phyloP scores from a whole-genome alignment of 2,888 invertebrate genomes.

The Drosophila sordidula region DNA sequence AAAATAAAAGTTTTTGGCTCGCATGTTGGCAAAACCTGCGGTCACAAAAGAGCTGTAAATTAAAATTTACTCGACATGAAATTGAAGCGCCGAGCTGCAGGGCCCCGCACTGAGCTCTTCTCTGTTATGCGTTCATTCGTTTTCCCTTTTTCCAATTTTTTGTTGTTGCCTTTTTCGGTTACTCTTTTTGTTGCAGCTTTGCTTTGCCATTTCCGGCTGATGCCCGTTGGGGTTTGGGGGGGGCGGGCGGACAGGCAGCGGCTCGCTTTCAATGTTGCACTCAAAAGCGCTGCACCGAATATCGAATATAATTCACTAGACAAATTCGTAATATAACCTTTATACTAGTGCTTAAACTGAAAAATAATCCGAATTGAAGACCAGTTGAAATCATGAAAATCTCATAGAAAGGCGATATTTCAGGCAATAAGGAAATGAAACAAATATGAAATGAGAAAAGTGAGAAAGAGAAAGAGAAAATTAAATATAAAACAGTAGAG shows the following conservation, averaged over 20 bases:
- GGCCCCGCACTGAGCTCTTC: constrained; percentile 13
- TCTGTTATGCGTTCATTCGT: constrained; percentile 16
- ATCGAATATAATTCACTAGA: not conserved
- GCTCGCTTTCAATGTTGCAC: constrained; percentile 29
- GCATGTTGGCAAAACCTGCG: constrained; percentile 66
- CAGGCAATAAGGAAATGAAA: not conserved
- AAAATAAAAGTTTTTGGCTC: constrained; percentile 50
- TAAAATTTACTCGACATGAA: constrained; percentile 77
- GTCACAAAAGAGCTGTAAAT: constrained; percentile 79
- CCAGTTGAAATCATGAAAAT: not conserved
- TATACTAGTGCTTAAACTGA: no score
- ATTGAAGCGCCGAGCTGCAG: constrained; percentile 56
- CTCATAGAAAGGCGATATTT: not conserved
- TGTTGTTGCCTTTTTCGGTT: not conserved
- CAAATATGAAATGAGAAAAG: no score
- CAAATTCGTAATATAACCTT: not conserved
- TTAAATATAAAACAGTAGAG: not conserved
- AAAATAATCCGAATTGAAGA: no score
- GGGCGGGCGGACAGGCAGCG: not conserved
- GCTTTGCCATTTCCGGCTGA: constrained; percentile 40
- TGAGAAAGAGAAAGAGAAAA: no score
- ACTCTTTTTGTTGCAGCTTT: constrained; percentile 35
- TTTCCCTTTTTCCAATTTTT: constrained; percentile 9
- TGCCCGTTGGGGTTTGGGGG: not conserved
- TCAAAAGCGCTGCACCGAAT: constrained; percentile 31